phyloP scores from a whole-genome alignment of 2,113 vertebrate species.

The Toxotes chatareus region DNA sequence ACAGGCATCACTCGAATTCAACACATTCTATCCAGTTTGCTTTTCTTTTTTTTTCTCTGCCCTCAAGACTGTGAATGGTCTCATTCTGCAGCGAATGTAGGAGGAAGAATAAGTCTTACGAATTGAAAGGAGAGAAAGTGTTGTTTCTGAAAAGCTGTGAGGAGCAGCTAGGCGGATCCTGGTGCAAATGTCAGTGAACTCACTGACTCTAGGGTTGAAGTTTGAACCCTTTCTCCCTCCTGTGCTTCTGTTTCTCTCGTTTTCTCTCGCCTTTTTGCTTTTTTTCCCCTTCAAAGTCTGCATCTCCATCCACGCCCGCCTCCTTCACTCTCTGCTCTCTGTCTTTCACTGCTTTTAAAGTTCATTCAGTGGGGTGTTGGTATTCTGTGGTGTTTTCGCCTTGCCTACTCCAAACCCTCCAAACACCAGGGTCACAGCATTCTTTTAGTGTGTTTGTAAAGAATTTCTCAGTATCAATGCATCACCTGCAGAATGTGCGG shows the following conservation, averaged over 20 bases:
- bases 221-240: slow-evolving; percentile 67
- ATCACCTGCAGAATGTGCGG: slow-evolving; percentile 29
- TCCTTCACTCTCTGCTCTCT: slow-evolving; percentile 50
- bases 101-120: slow-evolving; percentile 57
- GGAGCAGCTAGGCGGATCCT: slow-evolving; percentile 64
- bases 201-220: slow-evolving; percentile 74
- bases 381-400: slow-evolving; percentile 59
- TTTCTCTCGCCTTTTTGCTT: slow-evolving; percentile 26
- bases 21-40: slow-evolving; percentile 49
- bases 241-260: slow-evolving; percentile 40
- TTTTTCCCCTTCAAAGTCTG: slow-evolving; percentile 48
- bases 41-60: slow-evolving; percentile 41
- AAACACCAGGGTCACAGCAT: slow-evolving; percentile 52
- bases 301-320: slow-evolving; percentile 43
- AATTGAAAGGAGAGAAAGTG: slow-evolving; percentile 64
- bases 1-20: slow-evolving; percentile 41
- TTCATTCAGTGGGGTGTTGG: slow-evolving; percentile 67
- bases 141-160: slow-evolving; percentile 66
- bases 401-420: slow-evolving; percentile 52
- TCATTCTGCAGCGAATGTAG: slow-evolving; percentile 60
- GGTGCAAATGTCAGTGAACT: slow-evolving; percentile 84
- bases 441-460: slow-evolving; percentile 44
- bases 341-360: slow-evolving; percentile 62
- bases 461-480: slow-evolving; percentile 20
- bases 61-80: slow-evolving; percentile 60